phyloP scores from a whole-genome alignment of 2,797 vertebrate species.

The Acanthiza pusilla region DNA sequence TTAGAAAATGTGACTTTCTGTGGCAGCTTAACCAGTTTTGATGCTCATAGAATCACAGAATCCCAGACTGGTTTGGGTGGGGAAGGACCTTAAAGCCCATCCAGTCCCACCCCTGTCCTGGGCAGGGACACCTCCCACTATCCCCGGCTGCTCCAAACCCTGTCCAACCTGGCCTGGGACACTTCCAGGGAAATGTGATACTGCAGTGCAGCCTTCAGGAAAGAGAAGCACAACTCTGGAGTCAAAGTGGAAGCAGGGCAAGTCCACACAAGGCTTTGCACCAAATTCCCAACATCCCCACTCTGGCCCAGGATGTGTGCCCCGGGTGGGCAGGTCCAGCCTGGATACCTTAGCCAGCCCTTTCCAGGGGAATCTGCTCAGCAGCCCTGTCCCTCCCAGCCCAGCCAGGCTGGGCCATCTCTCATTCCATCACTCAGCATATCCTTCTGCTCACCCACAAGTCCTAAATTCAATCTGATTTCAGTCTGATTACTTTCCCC shows the following conservation, averaged over 20 bases:
- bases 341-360: background rate
- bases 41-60: background rate
- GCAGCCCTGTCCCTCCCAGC: background rate
- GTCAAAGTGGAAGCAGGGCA: background rate
- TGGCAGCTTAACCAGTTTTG: background rate
- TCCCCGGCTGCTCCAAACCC: background rate
- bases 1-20: background rate
- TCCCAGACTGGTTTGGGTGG: background rate
- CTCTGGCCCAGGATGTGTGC: accelerated
- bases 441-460: constrained; percentile 25
- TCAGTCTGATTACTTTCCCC: constrained; percentile 70
- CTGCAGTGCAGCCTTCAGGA: background rate
- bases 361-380: background rate
- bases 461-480: constrained; percentile 53
- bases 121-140: background rate
- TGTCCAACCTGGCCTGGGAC: accelerated
- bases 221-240: background rate
- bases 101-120: accelerated
- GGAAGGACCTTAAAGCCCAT: background rate
- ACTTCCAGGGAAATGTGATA: background rate
- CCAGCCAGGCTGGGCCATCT: background rate
- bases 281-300: background rate
- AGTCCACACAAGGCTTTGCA: background rate
- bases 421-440: constrained; percentile 38
- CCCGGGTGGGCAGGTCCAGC: background rate